A percentile compares a stretch with the other conserved stretches of the same genome.
These are phyloP conservation scores for Darevskia mixta DNA, from an alignment of 2,797 vertebrate species.

Conservation along the genomic window DNA sequence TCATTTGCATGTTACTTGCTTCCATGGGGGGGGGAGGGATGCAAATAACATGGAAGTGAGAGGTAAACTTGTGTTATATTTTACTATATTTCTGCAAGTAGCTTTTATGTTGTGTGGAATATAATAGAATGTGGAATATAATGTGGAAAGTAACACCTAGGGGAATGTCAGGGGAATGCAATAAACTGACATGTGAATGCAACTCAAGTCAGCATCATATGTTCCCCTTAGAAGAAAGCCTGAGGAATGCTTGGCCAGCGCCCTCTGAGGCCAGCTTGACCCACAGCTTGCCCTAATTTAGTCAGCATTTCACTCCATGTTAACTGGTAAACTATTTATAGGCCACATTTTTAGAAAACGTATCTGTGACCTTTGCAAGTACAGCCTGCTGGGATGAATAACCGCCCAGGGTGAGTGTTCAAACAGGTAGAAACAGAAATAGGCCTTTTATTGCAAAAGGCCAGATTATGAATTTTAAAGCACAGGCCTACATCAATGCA, in stretches of 20 bases:
- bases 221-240: background rate
- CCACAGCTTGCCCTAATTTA: slow-evolving; percentile 26
- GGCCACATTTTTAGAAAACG: slow-evolving; percentile 2
- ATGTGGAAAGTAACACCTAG: too few relatives aligned
- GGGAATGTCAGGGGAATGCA: too few relatives aligned
- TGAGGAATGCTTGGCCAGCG: background rate
- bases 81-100: too few relatives aligned
- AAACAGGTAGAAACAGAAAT: background rate
- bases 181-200: too few relatives aligned
- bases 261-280: too few relatives aligned
- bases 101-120: too few relatives aligned
- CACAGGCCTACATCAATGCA: accelerated
- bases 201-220: background rate
- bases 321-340: slow-evolving; percentile 46
- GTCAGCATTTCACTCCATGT: slow-evolving; percentile 5
- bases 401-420: background rate
- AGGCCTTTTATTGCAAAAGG: background rate
- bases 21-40: too few relatives aligned
- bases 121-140: too few relatives aligned
- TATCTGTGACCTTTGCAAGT: slow-evolving; percentile 24
- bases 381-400: accelerated
- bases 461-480: background rate
- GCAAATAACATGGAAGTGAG: too few relatives aligned
- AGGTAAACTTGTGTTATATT: too few relatives aligned
- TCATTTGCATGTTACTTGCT: too few relatives aligned